Evolutionary conservation across 1,140 invertebrate species (phyloP), one percentile per base, ranked within the genome.

Genomic region (Anadara kagoshimensis): DNA sequence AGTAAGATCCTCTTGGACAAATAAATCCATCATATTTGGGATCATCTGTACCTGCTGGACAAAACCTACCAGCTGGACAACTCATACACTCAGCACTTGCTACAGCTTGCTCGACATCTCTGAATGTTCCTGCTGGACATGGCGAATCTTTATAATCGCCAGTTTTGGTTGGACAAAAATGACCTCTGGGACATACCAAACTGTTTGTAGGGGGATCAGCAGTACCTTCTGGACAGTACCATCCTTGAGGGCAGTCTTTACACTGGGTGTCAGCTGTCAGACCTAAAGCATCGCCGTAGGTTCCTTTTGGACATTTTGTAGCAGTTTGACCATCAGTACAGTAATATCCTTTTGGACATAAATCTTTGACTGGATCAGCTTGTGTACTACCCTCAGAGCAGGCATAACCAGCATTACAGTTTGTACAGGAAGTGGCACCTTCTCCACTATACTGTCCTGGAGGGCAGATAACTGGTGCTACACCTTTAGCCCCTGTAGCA

Each of bases 151-250:
- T 83, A 62, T 83, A 85, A 43, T 77, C 71, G 12, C 73, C 78
- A n/a, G 85, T 87, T 22, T 41, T 65, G 0, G 57, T 36, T 56
- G 82, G 84, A 58, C 86, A 88, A 65, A 76, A 86, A 61, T 83
- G 75, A 26, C 86, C 86, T 53, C 70, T 72, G 12, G 76, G 82
- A 80, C 85, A 86, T 16, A 83, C 45, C n/a, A 85, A 72, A 36
- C 75, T 78, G 26, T 71, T 75, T 1, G 76, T 78, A 49, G 84
- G 84, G 12, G 65, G 47, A 14, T 79, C 82, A 36, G 80, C 80
- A n/a, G 83, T 84, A 12, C 80, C 83, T 45, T 83, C 80, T 53
- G 80, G 85, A 63, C 86, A 88, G 58, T 87, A 87, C 59, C 78
- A 87, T 11, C 83, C 82, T 47, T 84, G 81, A 41, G 78, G 81